These are phyloP conservation scores for Euproctis similis DNA, from an alignment of 2,888 invertebrate genomes.

Conservation along the genomic window DNA sequence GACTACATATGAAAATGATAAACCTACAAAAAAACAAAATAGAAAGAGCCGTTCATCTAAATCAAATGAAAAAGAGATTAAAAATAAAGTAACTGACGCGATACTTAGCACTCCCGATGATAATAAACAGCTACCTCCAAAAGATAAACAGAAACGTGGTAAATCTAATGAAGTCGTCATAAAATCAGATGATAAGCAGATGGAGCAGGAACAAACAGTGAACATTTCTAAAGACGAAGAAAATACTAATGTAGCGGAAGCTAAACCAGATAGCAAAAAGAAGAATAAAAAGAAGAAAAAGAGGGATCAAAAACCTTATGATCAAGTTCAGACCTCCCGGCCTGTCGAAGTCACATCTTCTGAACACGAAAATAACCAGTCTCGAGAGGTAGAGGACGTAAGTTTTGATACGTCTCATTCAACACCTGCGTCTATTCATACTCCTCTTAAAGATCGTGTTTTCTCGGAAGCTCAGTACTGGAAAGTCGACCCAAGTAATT, in stretches of 20 bases:
- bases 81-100: constrained; percentile 24
- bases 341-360: constrained; percentile 24
- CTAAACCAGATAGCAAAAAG: constrained; percentile 27
- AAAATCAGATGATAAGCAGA: too few species aligned
- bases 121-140: constrained; percentile 41
- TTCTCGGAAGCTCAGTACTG: constrained; percentile 66
- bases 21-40: constrained; percentile 26
- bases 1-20: constrained; percentile 32
- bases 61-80: constrained; percentile 57
- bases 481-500: constrained; percentile 48
- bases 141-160: constrained; percentile 50
- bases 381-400: constrained; percentile 13
- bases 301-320: constrained; percentile 37
- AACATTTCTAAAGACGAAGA: constrained; percentile 7
- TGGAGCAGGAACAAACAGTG: constrained; percentile 8
- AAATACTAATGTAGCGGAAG: constrained; percentile 6
- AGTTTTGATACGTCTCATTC: constrained; percentile 36
- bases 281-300: constrained; percentile 55
- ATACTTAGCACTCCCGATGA: constrained; percentile 37
- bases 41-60: constrained; percentile 53
- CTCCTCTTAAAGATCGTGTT: constrained; percentile 59
- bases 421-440: constrained; percentile 57
- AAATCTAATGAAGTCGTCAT: constrained; percentile 37
- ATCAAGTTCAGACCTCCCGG: constrained; percentile 19
- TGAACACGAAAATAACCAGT: constrained; percentile 21